These are phyloP conservation scores for Drosophila subobscura DNA, from an alignment of 1,140 invertebrate genomes.

Conservation along the genomic window DNA sequence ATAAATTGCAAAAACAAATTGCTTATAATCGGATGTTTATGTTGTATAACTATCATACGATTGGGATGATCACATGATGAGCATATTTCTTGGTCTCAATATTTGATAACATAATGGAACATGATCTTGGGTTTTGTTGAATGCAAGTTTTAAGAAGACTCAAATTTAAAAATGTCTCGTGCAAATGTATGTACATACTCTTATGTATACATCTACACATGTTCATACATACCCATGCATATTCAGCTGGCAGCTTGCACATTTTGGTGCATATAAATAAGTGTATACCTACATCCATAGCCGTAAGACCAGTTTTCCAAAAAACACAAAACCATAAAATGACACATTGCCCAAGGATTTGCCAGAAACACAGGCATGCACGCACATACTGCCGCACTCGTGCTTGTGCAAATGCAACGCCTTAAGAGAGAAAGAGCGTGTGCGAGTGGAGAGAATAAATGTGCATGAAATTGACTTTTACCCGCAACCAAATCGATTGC, in stretches of 20 bases:
- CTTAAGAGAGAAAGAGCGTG: conserved; percentile 25
- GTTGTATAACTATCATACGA: too few species aligned
- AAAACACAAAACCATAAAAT: conserved; percentile 19
- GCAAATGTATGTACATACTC: not conserved
- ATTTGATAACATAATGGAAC: too few species aligned
- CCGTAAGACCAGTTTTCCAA: conserved; percentile 43
- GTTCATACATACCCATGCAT: conserved; percentile 2
- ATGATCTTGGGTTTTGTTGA: too few species aligned
- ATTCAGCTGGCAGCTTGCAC: conserved; percentile 29
- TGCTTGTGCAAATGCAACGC: conserved; percentile 1
- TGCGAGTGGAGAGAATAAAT: too few species aligned
- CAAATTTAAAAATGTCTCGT: too few species aligned
- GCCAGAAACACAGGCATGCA: conserved; percentile 18
- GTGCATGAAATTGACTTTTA: not conserved
- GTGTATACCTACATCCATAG: not conserved
- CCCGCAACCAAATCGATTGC: conserved; percentile 13
- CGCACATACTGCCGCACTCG: conserved; percentile 10
- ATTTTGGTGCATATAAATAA: conserved; percentile 7
- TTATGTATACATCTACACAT: not conserved
- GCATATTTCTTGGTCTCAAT: too few species aligned
- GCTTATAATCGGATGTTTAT: too few species aligned
- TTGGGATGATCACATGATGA: too few species aligned
- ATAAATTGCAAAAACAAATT: too few species aligned
- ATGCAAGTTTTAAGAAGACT: too few species aligned
- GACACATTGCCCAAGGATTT: conserved; percentile 51